phyloP scores from a whole-genome alignment of 2,113 vertebrate species.

The Zonotrichia leucophrys region DNA sequence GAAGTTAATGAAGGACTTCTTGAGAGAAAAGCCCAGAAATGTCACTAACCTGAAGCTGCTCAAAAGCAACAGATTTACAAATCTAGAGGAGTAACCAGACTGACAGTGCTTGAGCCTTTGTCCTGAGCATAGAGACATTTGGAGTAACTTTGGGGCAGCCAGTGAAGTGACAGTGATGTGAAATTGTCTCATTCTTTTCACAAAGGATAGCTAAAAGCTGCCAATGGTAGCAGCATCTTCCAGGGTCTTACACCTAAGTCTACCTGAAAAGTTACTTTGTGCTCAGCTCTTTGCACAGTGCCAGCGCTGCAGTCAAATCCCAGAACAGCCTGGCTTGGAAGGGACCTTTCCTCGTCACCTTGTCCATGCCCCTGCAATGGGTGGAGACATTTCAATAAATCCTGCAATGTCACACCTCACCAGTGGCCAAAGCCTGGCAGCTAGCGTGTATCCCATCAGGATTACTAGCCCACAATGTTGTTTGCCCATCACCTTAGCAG shows the following conservation, averaged over 20 bases:
- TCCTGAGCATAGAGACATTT: background rate
- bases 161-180: background rate
- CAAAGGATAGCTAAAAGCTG: background rate
- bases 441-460: background rate
- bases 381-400: background rate
- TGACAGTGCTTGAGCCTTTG: background rate
- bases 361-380: background rate
- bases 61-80: background rate
- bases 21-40: background rate
- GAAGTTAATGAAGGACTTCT: background rate
- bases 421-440: background rate
- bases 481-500: background rate
- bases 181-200: background rate
- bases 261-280: background rate
- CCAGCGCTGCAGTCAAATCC: background rate
- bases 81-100: background rate
- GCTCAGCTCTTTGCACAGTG: background rate
- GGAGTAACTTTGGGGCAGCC: background rate
- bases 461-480: rapidly evolving
- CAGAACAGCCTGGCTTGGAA: background rate
- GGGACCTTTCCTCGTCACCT: background rate
- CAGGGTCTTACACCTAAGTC: background rate
- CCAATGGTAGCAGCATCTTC: background rate
- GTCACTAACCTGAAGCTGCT: background rate
- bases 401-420: background rate